Evolutionary conservation across 1,140 invertebrate genomes (phyloP).

Genomic region (Pissodes strobi): DNA sequence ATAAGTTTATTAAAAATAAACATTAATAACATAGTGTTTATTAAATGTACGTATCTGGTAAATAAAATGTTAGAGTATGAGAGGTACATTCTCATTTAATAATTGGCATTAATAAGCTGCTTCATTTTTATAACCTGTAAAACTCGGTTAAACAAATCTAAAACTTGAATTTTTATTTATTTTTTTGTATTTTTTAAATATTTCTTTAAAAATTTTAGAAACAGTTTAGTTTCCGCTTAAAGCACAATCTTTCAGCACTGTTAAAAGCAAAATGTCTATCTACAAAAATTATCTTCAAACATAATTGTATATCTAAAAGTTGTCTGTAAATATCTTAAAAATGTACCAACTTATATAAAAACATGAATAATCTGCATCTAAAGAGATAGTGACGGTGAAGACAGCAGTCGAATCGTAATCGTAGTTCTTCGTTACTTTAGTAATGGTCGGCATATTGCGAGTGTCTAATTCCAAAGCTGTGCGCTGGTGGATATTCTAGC

Average conservation of each 20-base stretch:
- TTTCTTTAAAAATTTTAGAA: background rate
- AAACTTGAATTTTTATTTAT: background rate
- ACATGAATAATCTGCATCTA: constrained; percentile 22
- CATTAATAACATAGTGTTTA: constrained; percentile 8
- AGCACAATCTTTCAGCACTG: background rate
- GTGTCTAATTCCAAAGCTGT: constrained; percentile 87
- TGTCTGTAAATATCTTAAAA: constrained; percentile 3
- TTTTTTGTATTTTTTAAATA: background rate
- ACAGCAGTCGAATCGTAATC: constrained; percentile 34
- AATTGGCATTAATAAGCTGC: background rate
- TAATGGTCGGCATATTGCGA: constrained; percentile 77
- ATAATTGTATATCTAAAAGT: background rate
- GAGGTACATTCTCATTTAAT: background rate
- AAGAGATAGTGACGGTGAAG: background rate
- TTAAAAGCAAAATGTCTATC: constrained; percentile 8
- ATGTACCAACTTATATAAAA: constrained; percentile 35
- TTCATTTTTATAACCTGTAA: background rate
- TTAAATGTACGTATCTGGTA: background rate
- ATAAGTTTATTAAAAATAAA: constrained; percentile 12
- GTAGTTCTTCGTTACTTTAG: constrained; percentile 39
- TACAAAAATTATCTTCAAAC: constrained; percentile 2
- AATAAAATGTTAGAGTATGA: no score
- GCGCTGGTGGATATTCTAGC: constrained; percentile 65
- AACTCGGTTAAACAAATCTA: background rate
- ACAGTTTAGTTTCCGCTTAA: constrained; percentile 5